These are phyloP conservation scores for Habrosyne pyritoides DNA, from an alignment of 2,888 invertebrate species.

Conservation along the genomic window DNA sequence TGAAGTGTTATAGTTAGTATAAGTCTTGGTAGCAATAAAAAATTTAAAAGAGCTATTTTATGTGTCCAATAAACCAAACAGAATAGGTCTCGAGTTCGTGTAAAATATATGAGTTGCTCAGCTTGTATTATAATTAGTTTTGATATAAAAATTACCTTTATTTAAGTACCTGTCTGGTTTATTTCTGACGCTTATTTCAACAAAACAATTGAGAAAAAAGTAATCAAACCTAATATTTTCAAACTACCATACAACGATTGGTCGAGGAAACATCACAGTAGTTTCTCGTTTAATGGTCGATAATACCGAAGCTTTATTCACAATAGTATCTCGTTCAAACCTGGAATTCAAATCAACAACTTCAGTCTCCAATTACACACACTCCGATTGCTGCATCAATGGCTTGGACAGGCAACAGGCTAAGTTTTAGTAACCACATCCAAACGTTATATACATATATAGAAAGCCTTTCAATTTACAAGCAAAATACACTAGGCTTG, in stretches of 20 bases:
- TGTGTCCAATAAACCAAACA: no score
- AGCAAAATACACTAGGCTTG: background rate
- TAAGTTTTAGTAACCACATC: background rate
- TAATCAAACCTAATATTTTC: background rate
- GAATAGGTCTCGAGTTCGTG: no score
- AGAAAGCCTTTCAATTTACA: background rate
- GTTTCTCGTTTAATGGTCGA: no score
- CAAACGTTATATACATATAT: background rate
- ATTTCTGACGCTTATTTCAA: no score
- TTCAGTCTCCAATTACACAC: background rate
- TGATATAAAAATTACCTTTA: no score
- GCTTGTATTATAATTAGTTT: no score
- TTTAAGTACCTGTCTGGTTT: no score
- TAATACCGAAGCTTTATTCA: background rate
- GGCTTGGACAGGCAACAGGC: background rate
- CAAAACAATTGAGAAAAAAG: background rate
- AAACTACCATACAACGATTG: background rate
- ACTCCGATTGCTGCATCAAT: background rate
- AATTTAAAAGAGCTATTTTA: no score
- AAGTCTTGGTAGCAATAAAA: no score
- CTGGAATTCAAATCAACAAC: slow-evolving; percentile 1
- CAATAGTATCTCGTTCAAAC: background rate
- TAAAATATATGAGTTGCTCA: no score
- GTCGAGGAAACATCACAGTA: background rate
- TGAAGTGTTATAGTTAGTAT: no score